A percentile compares a stretch with the other conserved stretches of the same genome.
Evolutionary conservation across 2,797 vertebrate genomes (phyloP).

Genomic region (Rousettus madagascariensis): DNA sequence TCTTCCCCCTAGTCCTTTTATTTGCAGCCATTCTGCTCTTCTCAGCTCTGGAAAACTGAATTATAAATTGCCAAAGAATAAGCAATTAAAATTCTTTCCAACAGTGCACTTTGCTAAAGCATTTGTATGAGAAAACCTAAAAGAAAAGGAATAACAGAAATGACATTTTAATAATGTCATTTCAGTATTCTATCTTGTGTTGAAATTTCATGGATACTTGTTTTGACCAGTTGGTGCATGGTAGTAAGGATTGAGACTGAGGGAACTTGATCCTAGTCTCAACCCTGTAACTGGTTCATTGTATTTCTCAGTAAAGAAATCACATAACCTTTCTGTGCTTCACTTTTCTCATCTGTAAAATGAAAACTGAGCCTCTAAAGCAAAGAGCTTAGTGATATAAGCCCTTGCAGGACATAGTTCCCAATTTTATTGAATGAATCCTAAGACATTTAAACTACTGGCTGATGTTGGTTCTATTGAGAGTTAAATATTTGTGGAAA

Average conservation of each 20-base stretch:
- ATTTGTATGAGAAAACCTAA: not conserved
- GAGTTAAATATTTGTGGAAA: not conserved
- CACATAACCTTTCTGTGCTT: not conserved
- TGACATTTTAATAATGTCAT: not conserved
- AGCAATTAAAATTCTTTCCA: not conserved
- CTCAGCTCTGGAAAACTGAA: not conserved
- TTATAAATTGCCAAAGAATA: slow-evolving; percentile 38
- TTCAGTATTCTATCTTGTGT: not conserved
- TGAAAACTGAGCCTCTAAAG: not conserved
- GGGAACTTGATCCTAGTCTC: not conserved
- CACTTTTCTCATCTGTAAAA: not conserved
- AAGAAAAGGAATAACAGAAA: slow-evolving; percentile 9
- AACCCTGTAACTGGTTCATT: not conserved
- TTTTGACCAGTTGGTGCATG: not conserved
- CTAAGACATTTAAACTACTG: not conserved
- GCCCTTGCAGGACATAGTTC: not conserved
- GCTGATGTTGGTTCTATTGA: not conserved
- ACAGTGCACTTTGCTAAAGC: not conserved
- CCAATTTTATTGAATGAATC: not conserved
- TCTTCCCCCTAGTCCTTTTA: not conserved
- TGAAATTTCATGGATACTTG: not conserved
- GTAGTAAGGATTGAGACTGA: not conserved
- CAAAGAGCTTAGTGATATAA: not conserved
- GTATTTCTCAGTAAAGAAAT: not conserved
- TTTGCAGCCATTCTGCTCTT: not conserved